Evolutionary conservation across 2,113 vertebrate genomes (phyloP), one percentile per base, ranked within the genome.

Genomic region (Vulpes ferrilata): DNA sequence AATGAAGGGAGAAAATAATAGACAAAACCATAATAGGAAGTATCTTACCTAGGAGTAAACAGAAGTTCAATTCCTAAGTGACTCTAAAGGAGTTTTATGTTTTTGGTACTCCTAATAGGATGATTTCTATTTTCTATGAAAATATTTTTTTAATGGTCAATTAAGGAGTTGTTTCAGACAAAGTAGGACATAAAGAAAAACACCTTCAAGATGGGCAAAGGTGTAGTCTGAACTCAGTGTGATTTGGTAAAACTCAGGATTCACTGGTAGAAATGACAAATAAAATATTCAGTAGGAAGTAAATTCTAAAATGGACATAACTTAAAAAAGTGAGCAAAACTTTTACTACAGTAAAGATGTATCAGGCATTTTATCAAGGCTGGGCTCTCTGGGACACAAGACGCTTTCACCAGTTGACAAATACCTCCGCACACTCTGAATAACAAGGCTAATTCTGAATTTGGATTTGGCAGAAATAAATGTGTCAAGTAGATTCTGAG

Each of bases 1-100:
- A 95, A 65, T 67, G 8, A 92, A 95, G 30, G 38, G 83, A 83
- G 35, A 83, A 30, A 55, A 55, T 64, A 83, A 55, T 93, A 93
- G 95, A 17, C 16, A 71, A 93, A 89, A 89, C 5, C 6, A 4
- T 38, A 53, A 69, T 27, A 32, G 60, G 22, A 86, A n/a, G 13
- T 1, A 35, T 5, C 23, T 53, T 59, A 67, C 30, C 13, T 64
- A 43, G 1, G 35, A 9, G 48, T 60, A 93, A 88, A 82, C 43
- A 67, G 3, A 85, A 69, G 12, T 73, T 83, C 11, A 35, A 1
- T n/a, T 88, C 11, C 59, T 74, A 91, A 51, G 6, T 62, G 35
- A 3, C 3, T 80, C 0, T 62, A 51, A 9, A 87, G 19, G 12
- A 92, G 9, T 57, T 53, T 64, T 83, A 53, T 76, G 4, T n/a